phyloP scores from a whole-genome alignment of 1,140 invertebrate genomes.

The Drosophila virilis region DNA sequence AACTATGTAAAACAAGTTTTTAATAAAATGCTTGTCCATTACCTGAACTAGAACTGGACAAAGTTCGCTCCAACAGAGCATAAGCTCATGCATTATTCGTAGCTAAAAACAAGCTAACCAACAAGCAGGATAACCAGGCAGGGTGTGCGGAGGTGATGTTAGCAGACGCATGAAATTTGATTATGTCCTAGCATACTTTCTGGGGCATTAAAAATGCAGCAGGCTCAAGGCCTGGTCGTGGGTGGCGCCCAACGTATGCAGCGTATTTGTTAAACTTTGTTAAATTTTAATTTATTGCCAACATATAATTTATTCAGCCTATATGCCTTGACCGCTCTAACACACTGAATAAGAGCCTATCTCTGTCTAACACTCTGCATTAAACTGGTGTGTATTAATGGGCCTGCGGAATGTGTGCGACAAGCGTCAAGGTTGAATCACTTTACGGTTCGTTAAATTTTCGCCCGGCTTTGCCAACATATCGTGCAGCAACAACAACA shows the following conservation, averaged over 20 bases:
- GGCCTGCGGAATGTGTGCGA: constrained; percentile 49
- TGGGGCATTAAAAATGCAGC: constrained; percentile 49
- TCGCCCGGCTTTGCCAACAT: constrained; percentile 42
- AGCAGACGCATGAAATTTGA: constrained; percentile 36
- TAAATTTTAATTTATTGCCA: constrained; percentile 75
- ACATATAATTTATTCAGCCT: constrained; percentile 63
- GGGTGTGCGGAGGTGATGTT: not conserved
- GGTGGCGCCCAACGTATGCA: not conserved
- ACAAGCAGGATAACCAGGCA: not conserved
- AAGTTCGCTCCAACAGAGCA: not conserved
- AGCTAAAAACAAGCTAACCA: not conserved
- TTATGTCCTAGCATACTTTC: constrained; percentile 48
- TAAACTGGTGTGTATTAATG: constrained; percentile 47
- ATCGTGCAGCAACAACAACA: constrained; percentile 12
- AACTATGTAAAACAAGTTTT: constrained; percentile 5
- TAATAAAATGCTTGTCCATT: not conserved
- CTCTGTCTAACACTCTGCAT: not conserved
- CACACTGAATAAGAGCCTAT: not conserved
- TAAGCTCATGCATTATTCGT: constrained; percentile 19
- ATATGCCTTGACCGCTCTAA: constrained; percentile 13
- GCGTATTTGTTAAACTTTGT: constrained; percentile 51
- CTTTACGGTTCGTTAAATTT: constrained; percentile 80
- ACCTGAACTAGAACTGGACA: constrained; percentile 7
- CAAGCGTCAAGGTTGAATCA: constrained; percentile 76
- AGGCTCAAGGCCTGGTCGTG: not conserved